phyloP scores from a whole-genome alignment of 2,797 vertebrate genomes.

The Hylomyscus alleni region DNA sequence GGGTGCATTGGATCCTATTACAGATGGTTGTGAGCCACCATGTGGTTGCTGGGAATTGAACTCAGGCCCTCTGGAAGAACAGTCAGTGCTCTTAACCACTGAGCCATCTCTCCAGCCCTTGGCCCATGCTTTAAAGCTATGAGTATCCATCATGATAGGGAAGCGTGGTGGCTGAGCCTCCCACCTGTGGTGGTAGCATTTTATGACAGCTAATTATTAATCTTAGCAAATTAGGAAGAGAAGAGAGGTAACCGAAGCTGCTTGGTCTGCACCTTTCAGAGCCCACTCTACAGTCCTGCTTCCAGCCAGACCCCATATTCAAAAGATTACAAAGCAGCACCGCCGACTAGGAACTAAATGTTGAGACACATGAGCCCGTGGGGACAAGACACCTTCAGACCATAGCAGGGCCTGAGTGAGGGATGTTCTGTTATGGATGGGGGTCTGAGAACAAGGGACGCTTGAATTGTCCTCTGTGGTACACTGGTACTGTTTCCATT shows the following conservation, averaged over 20 bases:
- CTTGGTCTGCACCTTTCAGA: background rate
- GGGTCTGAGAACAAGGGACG: background rate
- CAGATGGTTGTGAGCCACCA: too few relatives aligned
- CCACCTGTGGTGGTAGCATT: background rate
- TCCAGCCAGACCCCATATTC: background rate
- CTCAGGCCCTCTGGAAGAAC: too few relatives aligned
- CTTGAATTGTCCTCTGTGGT: background rate
- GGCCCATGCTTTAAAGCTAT: background rate
- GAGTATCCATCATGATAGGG: too few relatives aligned
- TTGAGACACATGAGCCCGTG: background rate
- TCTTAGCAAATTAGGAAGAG: background rate
- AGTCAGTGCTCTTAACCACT: too few relatives aligned
- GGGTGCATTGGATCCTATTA: too few relatives aligned
- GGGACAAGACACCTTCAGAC: background rate
- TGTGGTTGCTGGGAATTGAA: too few relatives aligned
- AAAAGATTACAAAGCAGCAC: background rate
- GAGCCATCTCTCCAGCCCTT: too few relatives aligned
- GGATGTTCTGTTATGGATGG: background rate
- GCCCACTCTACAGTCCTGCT: background rate
- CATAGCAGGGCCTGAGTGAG: background rate
- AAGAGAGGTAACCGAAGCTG: background rate
- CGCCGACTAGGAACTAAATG: background rate
- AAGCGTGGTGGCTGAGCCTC: background rate
- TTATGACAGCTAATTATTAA: background rate
- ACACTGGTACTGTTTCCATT: accelerated